Base-by-base conservation (phyloP, 2,797 vertebrate genomes). In the Brachyrhaphis roseni region DNA sequence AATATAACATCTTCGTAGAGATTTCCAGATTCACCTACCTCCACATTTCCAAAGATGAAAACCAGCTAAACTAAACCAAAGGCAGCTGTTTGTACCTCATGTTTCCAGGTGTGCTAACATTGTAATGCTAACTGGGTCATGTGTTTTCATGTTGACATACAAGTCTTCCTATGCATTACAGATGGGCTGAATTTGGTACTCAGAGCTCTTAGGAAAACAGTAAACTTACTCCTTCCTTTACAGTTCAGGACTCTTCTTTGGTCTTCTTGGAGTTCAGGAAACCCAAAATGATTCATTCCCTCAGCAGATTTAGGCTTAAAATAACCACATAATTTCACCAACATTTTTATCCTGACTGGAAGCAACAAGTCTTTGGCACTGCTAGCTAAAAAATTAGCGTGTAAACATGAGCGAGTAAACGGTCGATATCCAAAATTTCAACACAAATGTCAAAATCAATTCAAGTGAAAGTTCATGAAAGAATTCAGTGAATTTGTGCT, bases 161-260 rank as follows among this genome's bases (percentile, higher is more conserved):
- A 90, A 82, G 62, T 80, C 72, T 53, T 76, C 72, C 80, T 78
- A 82, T 82, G 82, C 84, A 57, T 55, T 66, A 66, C 83, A 81
- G 90, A 93, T 93, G 93, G 84, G 73, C 59, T 74, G 46, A 81
- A 84, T 91, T 90, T 86, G 89, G 75, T 75, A 83, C 88, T 85
- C 85, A 86, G 86, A 93, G 90, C 87, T 91, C 89, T 79, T 83
- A 79, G 39, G 89, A 92, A 91, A 92, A 91, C 87, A 88, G 86
- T 90, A 90, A 91, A 92, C 87, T 72, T 66, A 74, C 72, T 20
- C 84, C 88, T 85, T 87, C 76, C 79, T 82, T 66, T 81, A 77
- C 77, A 41, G 53, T 15, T 87, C 75, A 49, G 36, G 72, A 72
- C 75, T 84, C 77, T 70, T 57, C 57, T 0, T 36, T 31, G 79